These are phyloP conservation scores for Galendromus occidentalis DNA, from an alignment of 1,140 invertebrate genomes.

Conservation along the genomic window DNA sequence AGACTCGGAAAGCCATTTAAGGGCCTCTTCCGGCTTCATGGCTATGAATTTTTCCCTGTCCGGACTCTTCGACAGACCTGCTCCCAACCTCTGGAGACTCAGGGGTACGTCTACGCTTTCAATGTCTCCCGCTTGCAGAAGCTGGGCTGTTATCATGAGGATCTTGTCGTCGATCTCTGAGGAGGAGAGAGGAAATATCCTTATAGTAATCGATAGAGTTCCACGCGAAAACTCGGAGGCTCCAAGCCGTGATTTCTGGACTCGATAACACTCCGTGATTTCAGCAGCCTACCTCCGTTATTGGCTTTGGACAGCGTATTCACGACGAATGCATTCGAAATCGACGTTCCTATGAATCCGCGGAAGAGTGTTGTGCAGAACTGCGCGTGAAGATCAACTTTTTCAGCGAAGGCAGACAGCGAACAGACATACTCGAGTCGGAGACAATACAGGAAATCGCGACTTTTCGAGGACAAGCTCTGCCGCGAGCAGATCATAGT, in stretches of 20 bases:
- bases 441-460: too few relatives aligned
- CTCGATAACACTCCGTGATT: too few relatives aligned
- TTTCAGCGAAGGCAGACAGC: too few relatives aligned
- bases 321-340: not conserved
- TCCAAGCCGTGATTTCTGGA: not conserved
- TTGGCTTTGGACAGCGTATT: not conserved
- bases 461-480: too few relatives aligned
- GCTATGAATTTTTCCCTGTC: not conserved
- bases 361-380: not conserved
- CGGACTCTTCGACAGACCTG: not conserved
- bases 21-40: slow-evolving; percentile 25
- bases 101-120: not conserved
- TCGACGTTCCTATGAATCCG: not conserved
- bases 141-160: not conserved
- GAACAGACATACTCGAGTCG: too few relatives aligned
- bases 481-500: too few relatives aligned
- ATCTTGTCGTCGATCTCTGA: not conserved
- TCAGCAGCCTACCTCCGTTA: not conserved
- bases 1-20: slow-evolving; percentile 38
- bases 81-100: not conserved
- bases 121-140: not conserved
- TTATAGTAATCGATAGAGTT: not conserved
- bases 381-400: too few relatives aligned
- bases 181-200: not conserved
- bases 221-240: not conserved